Percentiles rank a stretch among this genome's conserved stretches.
Evolutionary conservation across 2,888 invertebrate species (phyloP).

Genomic region (Scaptomyza tumidula): DNA sequence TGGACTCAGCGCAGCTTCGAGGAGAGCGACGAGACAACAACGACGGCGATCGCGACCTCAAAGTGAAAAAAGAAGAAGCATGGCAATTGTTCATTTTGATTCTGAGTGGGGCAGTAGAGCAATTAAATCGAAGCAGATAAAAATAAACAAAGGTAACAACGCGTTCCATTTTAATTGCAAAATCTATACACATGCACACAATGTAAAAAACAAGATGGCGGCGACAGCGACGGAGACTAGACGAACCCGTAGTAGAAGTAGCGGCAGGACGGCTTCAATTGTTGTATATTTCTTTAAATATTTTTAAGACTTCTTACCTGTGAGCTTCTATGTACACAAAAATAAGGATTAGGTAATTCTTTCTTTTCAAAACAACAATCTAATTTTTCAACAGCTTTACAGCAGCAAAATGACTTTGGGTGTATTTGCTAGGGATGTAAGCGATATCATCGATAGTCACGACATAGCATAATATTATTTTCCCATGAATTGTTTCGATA

Average conservation of each 20-base stretch:
- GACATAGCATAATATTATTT: background rate
- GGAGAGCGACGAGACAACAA: conserved; percentile 37
- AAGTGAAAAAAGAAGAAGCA: conserved; percentile 61
- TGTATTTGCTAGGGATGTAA: conserved; percentile 37
- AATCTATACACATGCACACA: conserved; percentile 45
- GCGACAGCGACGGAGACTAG: conserved; percentile 56
- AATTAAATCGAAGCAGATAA: conserved; percentile 44
- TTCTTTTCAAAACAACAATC: conserved; percentile 8
- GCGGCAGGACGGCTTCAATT: conserved; percentile 42
- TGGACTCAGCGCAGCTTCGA: conserved; percentile 39
- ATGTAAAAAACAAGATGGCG: conserved; percentile 71
- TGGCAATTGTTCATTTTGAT: conserved; percentile 51
- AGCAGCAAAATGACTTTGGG: conserved; percentile 26
- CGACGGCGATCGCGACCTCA: conserved; percentile 68
- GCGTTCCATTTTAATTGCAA: conserved; percentile 44
- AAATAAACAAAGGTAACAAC: conserved; percentile 32
- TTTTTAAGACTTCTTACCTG: conserved; percentile 65
- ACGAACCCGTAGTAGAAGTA: conserved; percentile 37
- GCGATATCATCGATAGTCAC: conserved; percentile 12
- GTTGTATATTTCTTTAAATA: conserved; percentile 20
- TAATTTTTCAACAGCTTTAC: conserved; percentile 22
- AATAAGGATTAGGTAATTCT: conserved; percentile 12
- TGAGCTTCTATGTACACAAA: conserved; percentile 30
- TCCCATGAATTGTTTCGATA: background rate
- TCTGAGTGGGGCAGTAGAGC: conserved; percentile 24